Conservation (phyloP, 2,113 vertebrate species). For the Larimichthys crocea region DNA sequence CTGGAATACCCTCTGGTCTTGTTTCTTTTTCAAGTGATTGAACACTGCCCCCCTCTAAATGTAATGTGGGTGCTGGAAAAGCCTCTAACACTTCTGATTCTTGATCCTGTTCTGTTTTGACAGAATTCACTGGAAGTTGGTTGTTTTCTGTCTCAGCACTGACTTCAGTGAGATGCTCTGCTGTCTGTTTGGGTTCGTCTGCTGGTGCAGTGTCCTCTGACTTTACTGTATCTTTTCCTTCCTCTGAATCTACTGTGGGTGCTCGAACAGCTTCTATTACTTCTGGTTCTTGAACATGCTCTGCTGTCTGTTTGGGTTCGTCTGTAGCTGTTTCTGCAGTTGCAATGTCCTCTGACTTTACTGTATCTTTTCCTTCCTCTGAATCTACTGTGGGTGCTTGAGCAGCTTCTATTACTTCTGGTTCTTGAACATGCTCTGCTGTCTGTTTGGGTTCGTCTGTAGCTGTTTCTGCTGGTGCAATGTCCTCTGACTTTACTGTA, state of each 20-base stretch:
- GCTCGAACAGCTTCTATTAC: not conserved
- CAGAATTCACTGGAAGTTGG: constrained; percentile 20
- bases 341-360: not conserved
- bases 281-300: constrained; percentile 17
- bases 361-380: not conserved
- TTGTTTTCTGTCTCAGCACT: constrained; percentile 42
- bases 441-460: not conserved
- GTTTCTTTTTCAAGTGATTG: constrained; percentile 6
- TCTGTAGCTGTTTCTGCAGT: constrained; percentile 16
- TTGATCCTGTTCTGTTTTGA: not conserved
- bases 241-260: not conserved
- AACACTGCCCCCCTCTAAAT: not conserved
- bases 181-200: constrained; percentile 37
- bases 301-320: constrained; percentile 27
- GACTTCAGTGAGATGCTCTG: constrained; percentile 12
- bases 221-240: too few species aligned
- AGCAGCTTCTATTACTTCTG: not conserved
- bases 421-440: not conserved
- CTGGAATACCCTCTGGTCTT: not conserved
- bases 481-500: not conserved
- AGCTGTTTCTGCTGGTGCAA: constrained; percentile 1
- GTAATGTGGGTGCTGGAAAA: not conserved
- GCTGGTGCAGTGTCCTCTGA: too few species aligned
- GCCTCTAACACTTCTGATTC: constrained; percentile 25
- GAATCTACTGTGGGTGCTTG: too few species aligned